Percentiles rank a stretch among this genome's conserved stretches.
Evolutionary conservation across 2,113 vertebrate species (phyloP).

Genomic region (Oreochromis aureus): DNA sequence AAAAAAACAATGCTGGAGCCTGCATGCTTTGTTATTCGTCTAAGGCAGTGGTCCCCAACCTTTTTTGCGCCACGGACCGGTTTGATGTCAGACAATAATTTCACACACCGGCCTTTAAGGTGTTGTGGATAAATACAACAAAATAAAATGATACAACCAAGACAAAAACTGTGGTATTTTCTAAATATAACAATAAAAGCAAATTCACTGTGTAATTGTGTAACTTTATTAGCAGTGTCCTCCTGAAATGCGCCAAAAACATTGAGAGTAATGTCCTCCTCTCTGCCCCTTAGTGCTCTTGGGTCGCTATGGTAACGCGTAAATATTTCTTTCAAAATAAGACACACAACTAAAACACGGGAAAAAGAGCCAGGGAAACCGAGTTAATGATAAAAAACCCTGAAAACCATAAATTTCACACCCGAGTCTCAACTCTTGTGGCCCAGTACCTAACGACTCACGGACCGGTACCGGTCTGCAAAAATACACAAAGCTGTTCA

Average conservation of each 20-base stretch:
- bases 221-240: not conserved
- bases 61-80: accelerated
- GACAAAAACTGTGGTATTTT: not conserved
- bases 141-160: not conserved
- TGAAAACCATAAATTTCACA: not conserved
- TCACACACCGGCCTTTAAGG: not conserved
- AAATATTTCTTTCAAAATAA: not conserved
- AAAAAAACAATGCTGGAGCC: not conserved
- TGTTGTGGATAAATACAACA: not conserved
- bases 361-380: not conserved
- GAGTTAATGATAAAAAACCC: not conserved
- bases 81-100: not conserved
- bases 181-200: not conserved
- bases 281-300: not conserved
- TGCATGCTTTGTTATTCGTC: not conserved
- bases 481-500: not conserved
- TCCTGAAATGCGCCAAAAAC: not conserved
- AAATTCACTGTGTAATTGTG: not conserved
- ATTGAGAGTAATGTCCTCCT: not conserved
- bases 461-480: not conserved
- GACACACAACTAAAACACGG: not conserved
- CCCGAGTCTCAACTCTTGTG: not conserved
- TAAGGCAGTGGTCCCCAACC: not conserved
- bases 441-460: not conserved
- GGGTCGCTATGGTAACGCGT: not conserved